Percentiles rank a stretch among this genome's conserved stretches.
Evolutionary conservation across 2,113 vertebrate genomes (phyloP).

Genomic region (Sprattus sprattus): DNA sequence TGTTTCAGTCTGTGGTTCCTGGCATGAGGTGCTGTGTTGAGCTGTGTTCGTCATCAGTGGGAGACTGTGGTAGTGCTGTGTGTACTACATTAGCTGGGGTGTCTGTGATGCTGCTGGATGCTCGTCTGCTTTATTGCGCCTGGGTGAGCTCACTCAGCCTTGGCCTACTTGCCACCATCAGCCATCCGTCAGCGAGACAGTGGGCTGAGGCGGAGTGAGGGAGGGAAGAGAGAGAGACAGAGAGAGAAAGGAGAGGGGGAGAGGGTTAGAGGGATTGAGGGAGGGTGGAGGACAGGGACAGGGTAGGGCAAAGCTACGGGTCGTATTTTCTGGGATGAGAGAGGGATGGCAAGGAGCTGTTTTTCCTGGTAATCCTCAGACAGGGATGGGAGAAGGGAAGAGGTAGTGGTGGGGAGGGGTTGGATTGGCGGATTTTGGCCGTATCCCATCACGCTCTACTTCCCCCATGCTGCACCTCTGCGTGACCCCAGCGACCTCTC

Average conservation of each 20-base stretch:
- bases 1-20: too few species aligned
- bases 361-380: background rate
- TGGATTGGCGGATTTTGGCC: background rate
- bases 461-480: background rate
- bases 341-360: background rate
- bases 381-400: background rate
- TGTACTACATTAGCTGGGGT: background rate
- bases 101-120: background rate
- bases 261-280: background rate
- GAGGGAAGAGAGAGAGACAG: constrained; percentile 44
- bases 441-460: background rate
- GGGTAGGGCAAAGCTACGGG: background rate
- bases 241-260: constrained; percentile 51
- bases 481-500: background rate
- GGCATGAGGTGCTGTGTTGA: too few species aligned
- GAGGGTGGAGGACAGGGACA: constrained; percentile 11
- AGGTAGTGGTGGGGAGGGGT: background rate
- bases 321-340: constrained; percentile 1
- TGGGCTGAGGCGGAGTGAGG: background rate
- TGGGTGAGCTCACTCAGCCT: constrained; percentile 47
- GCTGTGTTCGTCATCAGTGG: too few species aligned
- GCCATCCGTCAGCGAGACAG: constrained; percentile 46
- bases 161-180: constrained; percentile 43
- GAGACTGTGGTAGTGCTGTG: too few species aligned
- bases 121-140: constrained; percentile 31